Evolutionary conservation across 2,888 invertebrate species (phyloP).

Genomic region (Heterodera filipjevi): DNA sequence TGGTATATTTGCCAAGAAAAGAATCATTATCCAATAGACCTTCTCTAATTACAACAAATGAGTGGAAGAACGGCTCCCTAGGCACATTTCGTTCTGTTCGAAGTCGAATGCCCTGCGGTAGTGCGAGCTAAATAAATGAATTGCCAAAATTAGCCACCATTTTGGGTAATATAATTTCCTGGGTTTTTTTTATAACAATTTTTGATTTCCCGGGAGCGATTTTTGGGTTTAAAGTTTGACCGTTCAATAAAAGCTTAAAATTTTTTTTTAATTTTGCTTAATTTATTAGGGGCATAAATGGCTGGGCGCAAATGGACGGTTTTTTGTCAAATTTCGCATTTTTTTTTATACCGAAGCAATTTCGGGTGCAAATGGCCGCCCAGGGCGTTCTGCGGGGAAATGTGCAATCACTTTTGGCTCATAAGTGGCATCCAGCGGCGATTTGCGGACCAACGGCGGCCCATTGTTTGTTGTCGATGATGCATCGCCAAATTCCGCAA

Average conservation of each 20-base stretch:
- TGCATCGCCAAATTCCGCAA: constrained; percentile 45
- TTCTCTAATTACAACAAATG: constrained; percentile 93
- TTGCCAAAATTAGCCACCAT: background rate
- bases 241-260: too few relatives aligned
- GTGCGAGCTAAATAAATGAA: constrained; percentile 77
- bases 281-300: too few relatives aligned
- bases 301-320: too few relatives aligned
- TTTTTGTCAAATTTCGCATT: too few relatives aligned
- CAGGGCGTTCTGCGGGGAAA: constrained; percentile 84
- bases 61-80: constrained; percentile 76
- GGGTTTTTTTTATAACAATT: background rate
- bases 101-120: constrained; percentile 91
- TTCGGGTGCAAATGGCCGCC: constrained; percentile 73
- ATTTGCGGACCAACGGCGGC: constrained; percentile 69
- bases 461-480: constrained; percentile 31
- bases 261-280: too few relatives aligned
- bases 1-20: background rate
- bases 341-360: constrained; percentile 83
- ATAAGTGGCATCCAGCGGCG: constrained; percentile 90
- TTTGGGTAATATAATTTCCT: background rate
- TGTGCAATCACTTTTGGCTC: constrained; percentile 90
- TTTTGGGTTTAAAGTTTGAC: too few relatives aligned
- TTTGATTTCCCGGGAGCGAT: too few relatives aligned
- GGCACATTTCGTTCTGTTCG: constrained; percentile 85
- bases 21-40: background rate